Evolutionary conservation across 2,113 vertebrate genomes (phyloP), one percentile per base, ranked within the genome.

Genomic region (Terrapene triunguis): DNA sequence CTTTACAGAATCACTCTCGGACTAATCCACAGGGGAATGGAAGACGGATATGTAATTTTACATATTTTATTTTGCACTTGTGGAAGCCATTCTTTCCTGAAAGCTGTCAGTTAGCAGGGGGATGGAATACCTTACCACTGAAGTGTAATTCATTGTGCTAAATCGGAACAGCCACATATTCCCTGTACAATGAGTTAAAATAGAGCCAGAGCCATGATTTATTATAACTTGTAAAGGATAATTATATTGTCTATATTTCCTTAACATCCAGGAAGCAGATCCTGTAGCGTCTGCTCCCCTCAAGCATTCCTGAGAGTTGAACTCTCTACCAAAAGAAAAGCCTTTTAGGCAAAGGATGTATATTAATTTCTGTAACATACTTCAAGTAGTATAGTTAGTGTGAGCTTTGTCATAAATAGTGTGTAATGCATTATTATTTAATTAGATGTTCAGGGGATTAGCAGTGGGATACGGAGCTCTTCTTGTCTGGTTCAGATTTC

Each of bases 321-420:
- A 22, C 8, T 22, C n/a, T 24, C 38, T 42, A 42, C 69, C 8
- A 42, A 65, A 65, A 65, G 32, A 35, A 35, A n/a, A 65, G 6
- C 12, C 14, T 65, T 35, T 65, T 35, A 65, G 32, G 62, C 62
- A n/a, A 92, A 85, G 22, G 22, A n/a, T 87, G 16, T 79, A 19
- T 87, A 89, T 89, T 80, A 6, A 38, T 72, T n/a, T 83, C 29
- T 32, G 2, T 53, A 88, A 44, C 19, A 11, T 2, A 24, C 12
- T 16, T n/a, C 80, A 84, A 88, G 90, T 47, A 25, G 27, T 78
- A 47, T 12, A 47, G 24, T 14, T 78, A 78, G 24, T 47, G 65
- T 10, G 62, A 62, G 14, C 10, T 85, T 0, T 0, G 51, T 80
- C 16, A 8, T 3, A 2, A 38, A 0, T 38, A 72, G 17, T 27